A percentile compares a stretch with the other conserved stretches of the same genome.
Evolutionary conservation across 2,113 vertebrate genomes (phyloP).

Genomic region (Leucoraja erinaceus): DNA sequence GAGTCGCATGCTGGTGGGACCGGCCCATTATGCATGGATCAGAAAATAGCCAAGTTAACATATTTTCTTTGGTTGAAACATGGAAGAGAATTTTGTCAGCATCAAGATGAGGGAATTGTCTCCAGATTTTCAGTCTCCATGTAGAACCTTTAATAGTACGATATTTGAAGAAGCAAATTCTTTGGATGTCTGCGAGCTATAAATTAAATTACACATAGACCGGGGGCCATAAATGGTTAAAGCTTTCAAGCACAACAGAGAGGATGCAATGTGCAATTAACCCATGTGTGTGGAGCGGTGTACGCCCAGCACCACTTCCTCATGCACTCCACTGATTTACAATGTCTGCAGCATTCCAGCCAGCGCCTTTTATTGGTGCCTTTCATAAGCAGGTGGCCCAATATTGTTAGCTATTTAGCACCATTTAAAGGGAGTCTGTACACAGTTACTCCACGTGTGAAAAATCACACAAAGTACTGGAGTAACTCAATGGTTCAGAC

Average conservation of each 20-base stretch:
- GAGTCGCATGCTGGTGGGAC: too few species aligned
- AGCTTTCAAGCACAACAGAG: too few species aligned
- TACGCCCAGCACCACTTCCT: too few species aligned
- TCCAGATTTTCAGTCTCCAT: background rate
- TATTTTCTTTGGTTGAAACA: background rate
- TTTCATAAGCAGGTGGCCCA: background rate
- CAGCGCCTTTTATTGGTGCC: background rate
- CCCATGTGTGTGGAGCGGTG: too few species aligned
- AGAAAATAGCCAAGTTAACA: constrained; percentile 21
- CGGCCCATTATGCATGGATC: background rate
- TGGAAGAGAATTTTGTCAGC: background rate
- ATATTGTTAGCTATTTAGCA: background rate
- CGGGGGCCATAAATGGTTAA: background rate
- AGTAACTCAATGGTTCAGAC: too few species aligned
- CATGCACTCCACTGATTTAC: too few species aligned
- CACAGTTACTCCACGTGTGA: too few species aligned
- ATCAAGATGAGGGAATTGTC: constrained; percentile 15
- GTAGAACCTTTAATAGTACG: background rate
- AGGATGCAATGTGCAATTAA: background rate
- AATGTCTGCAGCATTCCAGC: too few species aligned
- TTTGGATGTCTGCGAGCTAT: constrained; percentile 4
- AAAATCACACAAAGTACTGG: too few species aligned
- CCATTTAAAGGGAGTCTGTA: background rate
- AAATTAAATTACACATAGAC: background rate
- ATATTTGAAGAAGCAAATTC: background rate